Evolutionary conservation across 2,888 invertebrate species (phyloP).

Genomic region (Rhopalosiphum nymphaeae): DNA sequence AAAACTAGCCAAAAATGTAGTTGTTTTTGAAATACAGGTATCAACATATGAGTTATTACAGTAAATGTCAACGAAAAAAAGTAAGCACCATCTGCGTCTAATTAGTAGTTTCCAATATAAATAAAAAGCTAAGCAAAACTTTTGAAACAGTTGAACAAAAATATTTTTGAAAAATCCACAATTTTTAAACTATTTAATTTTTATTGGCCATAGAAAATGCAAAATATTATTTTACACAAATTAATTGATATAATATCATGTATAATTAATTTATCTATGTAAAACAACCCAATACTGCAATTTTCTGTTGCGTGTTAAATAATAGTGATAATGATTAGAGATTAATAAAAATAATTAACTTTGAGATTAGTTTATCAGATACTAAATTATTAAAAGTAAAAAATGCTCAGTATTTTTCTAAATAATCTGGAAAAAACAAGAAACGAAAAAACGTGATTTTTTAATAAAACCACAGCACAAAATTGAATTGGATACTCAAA

Average conservation of each 20-base stretch:
- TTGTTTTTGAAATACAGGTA: neutral
- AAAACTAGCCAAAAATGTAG: neutral
- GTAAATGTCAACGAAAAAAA: neutral
- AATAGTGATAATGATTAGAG: neutral
- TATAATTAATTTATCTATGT: neutral
- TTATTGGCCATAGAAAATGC: neutral
- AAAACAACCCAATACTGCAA: neutral
- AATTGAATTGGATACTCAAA: neutral
- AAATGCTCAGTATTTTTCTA: neutral
- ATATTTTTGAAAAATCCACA: neutral
- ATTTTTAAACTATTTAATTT: neutral
- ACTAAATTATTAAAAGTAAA: neutral
- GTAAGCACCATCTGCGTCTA: neutral
- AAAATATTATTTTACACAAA: neutral
- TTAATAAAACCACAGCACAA: neutral
- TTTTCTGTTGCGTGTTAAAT: neutral
- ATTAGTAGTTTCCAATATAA: neutral
- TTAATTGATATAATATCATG: neutral
- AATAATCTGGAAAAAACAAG: neutral
- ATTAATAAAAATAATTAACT: neutral
- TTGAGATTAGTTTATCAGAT: neutral
- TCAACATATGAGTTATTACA: neutral
- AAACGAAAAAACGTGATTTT: neutral
- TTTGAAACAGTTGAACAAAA: neutral
- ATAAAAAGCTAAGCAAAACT: neutral